Base-by-base conservation (phyloP, 2,113 vertebrate species). In the Maccullochella peelii region DNA sequence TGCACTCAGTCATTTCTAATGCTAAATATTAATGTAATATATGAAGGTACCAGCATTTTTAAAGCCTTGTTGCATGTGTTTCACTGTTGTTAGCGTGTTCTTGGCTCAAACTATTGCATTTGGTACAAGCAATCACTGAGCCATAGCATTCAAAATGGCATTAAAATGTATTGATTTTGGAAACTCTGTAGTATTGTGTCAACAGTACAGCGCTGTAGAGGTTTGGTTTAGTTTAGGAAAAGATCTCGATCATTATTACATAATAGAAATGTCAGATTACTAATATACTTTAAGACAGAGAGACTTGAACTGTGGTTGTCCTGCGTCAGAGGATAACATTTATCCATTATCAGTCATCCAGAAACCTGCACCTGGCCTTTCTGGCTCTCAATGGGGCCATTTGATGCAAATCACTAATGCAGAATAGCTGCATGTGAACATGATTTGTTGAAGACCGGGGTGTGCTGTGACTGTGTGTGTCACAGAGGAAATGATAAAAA, bases 401-500 rank as follows among this genome's bases (percentile, higher is more conserved):
- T 38, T 67, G 58, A 73, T 23, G 62, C 16, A 15, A 38, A 55
- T 78, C 63, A 47, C 27, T 25, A 25, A 44, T 8, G 5, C 49
- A 27, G 16, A 47, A 2, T 25, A 57, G 23, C 63, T 66, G 77
- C 68, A 47, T 38, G 11, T 75, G 27, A 72, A 15, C 21, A 49
- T 57, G 69, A 78, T 75, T 73, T 78, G 73, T 84, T 23, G 30
- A 76, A 52, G 50, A 69, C 49, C 4, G 68, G 23, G 44, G 50
- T 40, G 55, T 30, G 49, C 25, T 14, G 44, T 38, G 71, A 38
- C 49, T 49, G 16, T 8, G 52, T 49, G 65, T 16, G n/a, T 44
- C 66, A 62, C 54, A 55, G 40, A 59, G 78, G 84, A 77, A 73
- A 59, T 18, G 23, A 82, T 77, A 44, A 71, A 80, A 66, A 55